phyloP scores from a whole-genome alignment of 2,888 invertebrate species.

The Ganaspis brasiliensis region DNA sequence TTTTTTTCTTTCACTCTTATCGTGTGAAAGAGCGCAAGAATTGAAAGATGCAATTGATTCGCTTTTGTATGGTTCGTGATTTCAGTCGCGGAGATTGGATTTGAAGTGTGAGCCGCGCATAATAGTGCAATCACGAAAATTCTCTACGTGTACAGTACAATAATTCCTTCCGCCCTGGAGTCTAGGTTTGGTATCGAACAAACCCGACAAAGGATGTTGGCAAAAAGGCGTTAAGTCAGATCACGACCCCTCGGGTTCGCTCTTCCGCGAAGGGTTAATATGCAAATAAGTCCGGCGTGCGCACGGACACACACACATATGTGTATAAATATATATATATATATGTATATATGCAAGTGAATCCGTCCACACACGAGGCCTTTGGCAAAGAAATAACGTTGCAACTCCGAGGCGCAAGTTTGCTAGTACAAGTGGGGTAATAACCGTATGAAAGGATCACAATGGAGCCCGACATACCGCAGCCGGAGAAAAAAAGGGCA shows the following conservation, averaged over 20 bases:
- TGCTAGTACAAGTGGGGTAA: constrained; percentile 76
- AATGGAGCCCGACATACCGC: constrained; percentile 76
- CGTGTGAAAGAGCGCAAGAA: background rate
- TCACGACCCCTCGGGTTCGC: constrained; percentile 70
- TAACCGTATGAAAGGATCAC: constrained; percentile 78
- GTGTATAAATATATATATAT: too few relatives aligned
- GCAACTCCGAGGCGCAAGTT: constrained; percentile 63
- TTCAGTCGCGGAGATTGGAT: constrained; percentile 34
- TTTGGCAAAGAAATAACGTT: constrained; percentile 54
- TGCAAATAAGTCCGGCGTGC: constrained; percentile 69
- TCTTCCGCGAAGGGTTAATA: constrained; percentile 72
- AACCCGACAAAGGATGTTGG: constrained; percentile 59
- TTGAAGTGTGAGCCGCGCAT: constrained; percentile 28
- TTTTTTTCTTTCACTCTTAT: background rate
- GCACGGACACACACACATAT: constrained; percentile 46
- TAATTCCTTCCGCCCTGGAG: constrained; percentile 20
- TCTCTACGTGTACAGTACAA: constrained; percentile 34
- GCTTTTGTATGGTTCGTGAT: constrained; percentile 31
- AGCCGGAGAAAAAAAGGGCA: constrained; percentile 70
- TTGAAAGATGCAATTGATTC: constrained; percentile 26
- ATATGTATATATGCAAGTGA: constrained; percentile 36
- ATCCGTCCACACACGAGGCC: constrained; percentile 50
- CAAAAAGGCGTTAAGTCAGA: constrained; percentile 79
- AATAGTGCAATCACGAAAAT: constrained; percentile 42
- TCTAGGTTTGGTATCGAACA: constrained; percentile 1